Conservation (phyloP, 2,113 vertebrate species). For the Bombycilla garrulus region DNA sequence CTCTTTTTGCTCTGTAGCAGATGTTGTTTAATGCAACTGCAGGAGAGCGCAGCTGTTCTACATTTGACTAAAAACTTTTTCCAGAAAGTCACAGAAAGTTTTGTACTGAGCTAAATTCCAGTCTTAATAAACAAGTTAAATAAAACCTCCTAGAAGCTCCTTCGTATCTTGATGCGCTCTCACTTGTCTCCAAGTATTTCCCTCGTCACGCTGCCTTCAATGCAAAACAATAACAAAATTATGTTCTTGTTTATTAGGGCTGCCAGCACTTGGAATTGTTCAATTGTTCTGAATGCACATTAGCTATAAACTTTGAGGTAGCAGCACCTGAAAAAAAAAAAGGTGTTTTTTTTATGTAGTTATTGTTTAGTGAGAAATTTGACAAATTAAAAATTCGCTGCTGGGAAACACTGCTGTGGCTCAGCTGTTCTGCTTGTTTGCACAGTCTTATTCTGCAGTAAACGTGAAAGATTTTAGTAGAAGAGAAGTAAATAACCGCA, state of each 20-base stretch:
- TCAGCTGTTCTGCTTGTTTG: not conserved
- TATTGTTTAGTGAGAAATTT: not conserved
- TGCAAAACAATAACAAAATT: not conserved
- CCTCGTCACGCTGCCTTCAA: not conserved
- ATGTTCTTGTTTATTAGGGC: not conserved
- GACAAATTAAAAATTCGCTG: not conserved
- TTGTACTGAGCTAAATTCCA: slow-evolving; percentile 43
- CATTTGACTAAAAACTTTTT: slow-evolving; percentile 52
- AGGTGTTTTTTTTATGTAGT: not conserved
- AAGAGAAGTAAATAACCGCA: not conserved
- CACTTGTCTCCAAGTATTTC: slow-evolving; percentile 15
- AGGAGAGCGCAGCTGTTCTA: slow-evolving; percentile 47
- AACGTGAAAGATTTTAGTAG: not conserved
- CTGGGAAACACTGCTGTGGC: not conserved
- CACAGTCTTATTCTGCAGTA: not conserved
- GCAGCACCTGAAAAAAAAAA: not conserved
- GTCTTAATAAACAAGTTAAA: slow-evolving; percentile 59
- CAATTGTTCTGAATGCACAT: not conserved
- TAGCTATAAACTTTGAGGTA: not conserved
- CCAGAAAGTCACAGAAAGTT: slow-evolving; percentile 45
- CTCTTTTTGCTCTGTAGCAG: not conserved
- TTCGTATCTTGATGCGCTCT: not conserved
- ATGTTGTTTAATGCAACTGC: not conserved
- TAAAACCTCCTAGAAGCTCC: slow-evolving; percentile 14
- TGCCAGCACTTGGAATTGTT: not conserved